Evolutionary conservation across 2,888 invertebrate genomes (phyloP).

Genomic region (Sinopyrophorus schimmeli): DNA sequence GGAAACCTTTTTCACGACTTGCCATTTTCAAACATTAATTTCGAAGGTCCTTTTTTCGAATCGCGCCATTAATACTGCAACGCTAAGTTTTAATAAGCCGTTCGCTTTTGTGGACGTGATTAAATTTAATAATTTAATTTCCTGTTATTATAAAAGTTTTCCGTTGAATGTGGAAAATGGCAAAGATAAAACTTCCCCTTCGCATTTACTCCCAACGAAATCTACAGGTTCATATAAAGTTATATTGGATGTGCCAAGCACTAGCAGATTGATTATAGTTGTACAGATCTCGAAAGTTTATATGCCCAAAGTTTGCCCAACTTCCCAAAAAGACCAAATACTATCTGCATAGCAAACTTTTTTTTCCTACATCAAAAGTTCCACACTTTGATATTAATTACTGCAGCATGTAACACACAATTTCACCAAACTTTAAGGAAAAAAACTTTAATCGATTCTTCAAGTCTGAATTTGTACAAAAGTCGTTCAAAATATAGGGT

Average conservation of each 20-base stretch:
- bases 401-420: no score
- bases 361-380: no score
- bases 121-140: no score
- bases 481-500: no score
- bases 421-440: no score
- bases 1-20: conserved; percentile 10
- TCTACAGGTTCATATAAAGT: conserved; percentile 23
- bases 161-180: conserved; percentile 4
- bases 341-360: no score
- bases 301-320: no score
- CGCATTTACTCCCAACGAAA: conserved; percentile 16
- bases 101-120: not conserved
- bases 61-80: not conserved
- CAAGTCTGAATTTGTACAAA: no score
- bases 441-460: no score
- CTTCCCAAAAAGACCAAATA: no score
- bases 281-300: conserved; percentile 11
- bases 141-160: not conserved
- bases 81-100: not conserved
- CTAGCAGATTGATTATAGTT: conserved; percentile 20
- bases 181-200: conserved; percentile 22
- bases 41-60: no score
- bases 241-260: conserved; percentile 26
- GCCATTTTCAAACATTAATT: conserved; percentile 2
- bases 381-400: no score